Evolutionary conservation across 2,113 vertebrate genomes (phyloP), one percentile per base, ranked within the genome.

Genomic region (Stomatorhinus ivindoensis): DNA sequence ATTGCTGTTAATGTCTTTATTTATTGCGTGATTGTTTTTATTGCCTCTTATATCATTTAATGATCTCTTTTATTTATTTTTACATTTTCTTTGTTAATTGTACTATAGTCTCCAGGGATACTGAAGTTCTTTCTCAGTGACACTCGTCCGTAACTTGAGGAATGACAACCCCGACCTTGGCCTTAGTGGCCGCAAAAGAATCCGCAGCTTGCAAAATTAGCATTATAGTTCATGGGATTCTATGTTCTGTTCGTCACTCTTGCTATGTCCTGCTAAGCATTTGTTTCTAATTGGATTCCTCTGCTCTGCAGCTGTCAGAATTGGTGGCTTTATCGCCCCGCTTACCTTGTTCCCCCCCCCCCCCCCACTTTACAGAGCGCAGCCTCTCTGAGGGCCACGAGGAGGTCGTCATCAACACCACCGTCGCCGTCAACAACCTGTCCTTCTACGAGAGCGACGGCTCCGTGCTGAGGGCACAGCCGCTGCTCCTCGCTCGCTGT

Each of bases 391-490:
- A 95, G 50, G 96, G 96, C 86, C 97, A 96, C 86, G 96, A 98
- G 91, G 98, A 99, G 93, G 91, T 99, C 89, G 91, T 98, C 93
- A 95, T 99, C 93, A 98, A 96, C 51, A 93, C 97, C 13, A 94
- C 95, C 0, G 95, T 96, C 87, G 89, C 97, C 83, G 94, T 99
- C 95, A 98, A 97, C 96, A 99, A 99, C 92, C 95, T 99, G 88
- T 98, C 98, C 21, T 99, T 96, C 94, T 98, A 99, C 93, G 95
- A 94, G 91, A 95, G 93, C 88, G 91, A 96, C 50, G 92, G 90
- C 93, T 98, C 97, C 3, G 76, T 93, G 11, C 92, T 99, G 91
- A 91, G 93, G 69, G 92, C 92, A 69, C 92, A 91, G 88, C 96
- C 93, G 80, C 95, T 98, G 1, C 86, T 92, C 88, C 93, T 99